Evolutionary conservation across 2,113 vertebrate species (phyloP).

Genomic region (Callionymus lyra): DNA sequence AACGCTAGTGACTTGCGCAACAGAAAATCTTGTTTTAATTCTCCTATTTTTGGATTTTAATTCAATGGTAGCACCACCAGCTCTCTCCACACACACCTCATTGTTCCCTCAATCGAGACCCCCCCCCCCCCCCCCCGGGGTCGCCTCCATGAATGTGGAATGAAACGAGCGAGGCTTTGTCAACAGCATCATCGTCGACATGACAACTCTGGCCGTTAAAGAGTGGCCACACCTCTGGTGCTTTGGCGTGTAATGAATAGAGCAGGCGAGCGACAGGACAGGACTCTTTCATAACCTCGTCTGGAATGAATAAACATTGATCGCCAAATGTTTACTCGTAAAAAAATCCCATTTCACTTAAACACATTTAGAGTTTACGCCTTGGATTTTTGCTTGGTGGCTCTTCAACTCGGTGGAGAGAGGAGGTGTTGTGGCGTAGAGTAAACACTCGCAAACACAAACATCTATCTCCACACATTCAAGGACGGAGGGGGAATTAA

Average conservation of each 20-base stretch:
- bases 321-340: slow-evolving; percentile 48
- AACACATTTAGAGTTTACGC: slow-evolving; percentile 42
- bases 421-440: slow-evolving; percentile 6
- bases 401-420: slow-evolving; percentile 31
- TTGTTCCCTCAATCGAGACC: slow-evolving; percentile 16
- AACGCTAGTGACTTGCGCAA: too few relatives aligned
- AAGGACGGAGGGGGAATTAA: slow-evolving; percentile 47
- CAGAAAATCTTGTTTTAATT: too few relatives aligned
- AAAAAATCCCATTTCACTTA: slow-evolving; percentile 42
- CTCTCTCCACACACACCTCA: slow-evolving; percentile 1
- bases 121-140: slow-evolving; percentile 7
- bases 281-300: slow-evolving; percentile 31
- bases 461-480: slow-evolving; percentile 29
- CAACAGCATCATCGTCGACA: slow-evolving; percentile 35
- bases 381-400: slow-evolving; percentile 42
- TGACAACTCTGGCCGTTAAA: slow-evolving; percentile 27
- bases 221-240: slow-evolving; percentile 47
- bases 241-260: slow-evolving; percentile 54
- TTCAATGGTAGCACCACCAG: too few relatives aligned
- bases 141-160: slow-evolving; percentile 40
- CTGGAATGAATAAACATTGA: slow-evolving; percentile 56
- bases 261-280: slow-evolving; percentile 50
- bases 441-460: slow-evolving; percentile 20
- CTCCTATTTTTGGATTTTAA: too few relatives aligned
- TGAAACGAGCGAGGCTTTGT: slow-evolving; percentile 46